These are phyloP conservation scores for Bubo blakistoni DNA, from an alignment of 2,113 vertebrate species.

Conservation along the genomic window DNA sequence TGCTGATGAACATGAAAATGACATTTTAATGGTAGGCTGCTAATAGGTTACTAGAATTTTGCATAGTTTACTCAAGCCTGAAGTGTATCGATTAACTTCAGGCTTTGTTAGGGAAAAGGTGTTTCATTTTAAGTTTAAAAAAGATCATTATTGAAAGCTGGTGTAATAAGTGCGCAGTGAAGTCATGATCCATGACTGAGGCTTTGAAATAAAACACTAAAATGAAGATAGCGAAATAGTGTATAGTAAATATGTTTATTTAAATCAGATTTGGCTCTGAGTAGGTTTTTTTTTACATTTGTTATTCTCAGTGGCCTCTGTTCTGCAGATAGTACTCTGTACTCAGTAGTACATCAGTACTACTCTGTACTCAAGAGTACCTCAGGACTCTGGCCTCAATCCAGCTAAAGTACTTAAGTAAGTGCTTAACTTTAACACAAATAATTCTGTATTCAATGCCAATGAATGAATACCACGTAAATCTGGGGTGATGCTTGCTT, in stretches of 20 bases:
- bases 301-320: background rate
- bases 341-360: too few species aligned
- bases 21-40: background rate
- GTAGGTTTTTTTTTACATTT: background rate
- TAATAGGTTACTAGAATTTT: background rate
- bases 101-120: background rate
- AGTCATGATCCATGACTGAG: background rate
- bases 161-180: background rate
- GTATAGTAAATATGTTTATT: background rate
- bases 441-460: background rate
- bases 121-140: background rate
- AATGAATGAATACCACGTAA: background rate
- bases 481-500: background rate
- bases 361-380: background rate
- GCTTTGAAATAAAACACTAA: background rate
- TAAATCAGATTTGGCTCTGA: conserved; percentile 20
- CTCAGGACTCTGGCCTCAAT: conserved; percentile 39
- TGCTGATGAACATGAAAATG: background rate
- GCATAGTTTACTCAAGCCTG: background rate
- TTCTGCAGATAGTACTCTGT: background rate
- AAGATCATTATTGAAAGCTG: background rate
- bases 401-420: conserved; percentile 38
- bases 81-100: background rate
- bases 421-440: conserved; percentile 37
- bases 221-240: background rate